Evolutionary conservation across 1,140 invertebrate species (phyloP).

Genomic region (Sinonovacula constricta): DNA sequence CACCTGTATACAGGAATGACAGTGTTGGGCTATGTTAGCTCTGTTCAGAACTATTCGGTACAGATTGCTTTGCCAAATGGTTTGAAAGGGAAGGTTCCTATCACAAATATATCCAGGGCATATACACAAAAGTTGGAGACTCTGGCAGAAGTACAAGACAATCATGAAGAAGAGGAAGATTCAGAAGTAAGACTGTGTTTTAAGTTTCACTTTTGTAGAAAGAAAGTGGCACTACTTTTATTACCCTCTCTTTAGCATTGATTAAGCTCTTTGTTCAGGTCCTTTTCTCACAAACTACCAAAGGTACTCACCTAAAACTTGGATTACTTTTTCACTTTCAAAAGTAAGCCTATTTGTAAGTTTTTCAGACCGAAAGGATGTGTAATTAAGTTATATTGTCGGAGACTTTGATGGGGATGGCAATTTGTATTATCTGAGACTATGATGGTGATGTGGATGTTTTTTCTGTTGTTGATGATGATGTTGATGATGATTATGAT

Average conservation of each 20-base stretch:
- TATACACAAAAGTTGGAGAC: slow-evolving; percentile 63
- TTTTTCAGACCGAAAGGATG: too few species aligned
- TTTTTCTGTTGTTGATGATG: too few species aligned
- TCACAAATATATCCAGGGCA: slow-evolving; percentile 59
- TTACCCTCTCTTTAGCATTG: background rate
- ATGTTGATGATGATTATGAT: too few species aligned
- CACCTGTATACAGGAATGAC: slow-evolving; percentile 57
- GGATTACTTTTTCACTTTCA: too few species aligned
- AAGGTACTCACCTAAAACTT: background rate
- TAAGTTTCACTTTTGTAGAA: background rate
- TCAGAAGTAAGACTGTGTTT: background rate
- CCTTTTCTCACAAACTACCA: background rate
- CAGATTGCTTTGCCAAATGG: slow-evolving; percentile 63
- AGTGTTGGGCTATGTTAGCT: slow-evolving; percentile 63
- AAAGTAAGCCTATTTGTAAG: too few species aligned
- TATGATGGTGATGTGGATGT: too few species aligned
- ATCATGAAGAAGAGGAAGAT: slow-evolving; percentile 2
- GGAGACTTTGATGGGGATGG: too few species aligned
- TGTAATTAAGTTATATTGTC: too few species aligned
- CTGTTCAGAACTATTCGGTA: slow-evolving; percentile 60
- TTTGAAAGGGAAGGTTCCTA: slow-evolving; percentile 59
- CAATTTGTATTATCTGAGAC: too few species aligned
- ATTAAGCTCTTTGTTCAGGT: background rate
- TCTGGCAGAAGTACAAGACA: slow-evolving; percentile 26
- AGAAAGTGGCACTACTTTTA: background rate